Evolutionary conservation across 2,888 invertebrate genomes (phyloP), one percentile per base, ranked within the genome.

Genomic region (Plebejus argus): DNA sequence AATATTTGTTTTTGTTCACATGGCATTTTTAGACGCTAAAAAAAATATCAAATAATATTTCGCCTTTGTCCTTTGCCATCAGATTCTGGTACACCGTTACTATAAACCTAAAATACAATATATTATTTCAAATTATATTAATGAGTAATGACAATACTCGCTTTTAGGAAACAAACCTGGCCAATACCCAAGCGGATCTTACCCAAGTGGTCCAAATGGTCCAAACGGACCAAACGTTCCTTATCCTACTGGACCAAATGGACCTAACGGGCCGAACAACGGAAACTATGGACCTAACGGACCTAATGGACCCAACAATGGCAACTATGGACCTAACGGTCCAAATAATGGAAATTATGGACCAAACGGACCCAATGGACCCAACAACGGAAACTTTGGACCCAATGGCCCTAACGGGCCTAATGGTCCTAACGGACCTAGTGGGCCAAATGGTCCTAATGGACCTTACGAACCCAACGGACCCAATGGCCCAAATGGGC

Each of bases 341-440:
- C n/a, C n/a, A n/a, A n/a, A n/a, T n/a, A 23, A 23, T 23, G 23
- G 23, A 10, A 61, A 61, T 28, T 12, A 28, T 66, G 80, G 94
- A 81, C 94, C 85, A 80, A 82, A 83, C 12, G 79, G 79, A 5
- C 79, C 79, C 94, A 95, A 83, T 91, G 86, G 77, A 94, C 90
- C 79, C 28, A 56, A 76, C 28, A 33, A 33, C 1, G 76, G 78
- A 5, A 79, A 79, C 0, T 66, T 23, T 23, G 76, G 76, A 39
- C 39, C 66, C 10, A 70, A 76, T 76, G 76, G 76, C n/a, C 76
- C 76, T n/a, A 45, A 53, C 0, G 58, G 58, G 20, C 84, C 85
- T 0, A 87, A 85, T 3, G 81, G 83, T 0, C 86, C 85, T 8
- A 88, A 82, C 56, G 83, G 82, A 28, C 78, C 79, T 70, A 81